A percentile compares a stretch with the other conserved stretches of the same genome.
Conservation (phyloP, 2,113 vertebrate species). For the Oncorhynchus mykiss region DNA sequence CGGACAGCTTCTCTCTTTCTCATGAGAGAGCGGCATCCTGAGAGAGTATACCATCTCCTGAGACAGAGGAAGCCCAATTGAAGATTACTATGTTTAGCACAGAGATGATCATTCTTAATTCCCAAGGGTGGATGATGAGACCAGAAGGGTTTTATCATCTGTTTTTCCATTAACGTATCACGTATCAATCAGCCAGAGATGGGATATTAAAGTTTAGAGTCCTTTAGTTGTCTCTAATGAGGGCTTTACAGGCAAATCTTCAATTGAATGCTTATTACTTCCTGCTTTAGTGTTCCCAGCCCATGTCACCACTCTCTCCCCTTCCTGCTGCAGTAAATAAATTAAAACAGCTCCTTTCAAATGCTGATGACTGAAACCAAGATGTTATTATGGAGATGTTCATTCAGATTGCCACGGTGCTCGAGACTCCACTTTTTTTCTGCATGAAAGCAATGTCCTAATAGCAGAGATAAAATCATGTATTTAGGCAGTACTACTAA, state of each 20-base stretch:
- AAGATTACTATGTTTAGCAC: too few species aligned
- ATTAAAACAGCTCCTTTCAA: conserved; percentile 34
- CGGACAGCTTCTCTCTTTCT: conserved; percentile 27
- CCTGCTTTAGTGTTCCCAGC: background rate
- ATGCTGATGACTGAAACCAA: conserved; percentile 33
- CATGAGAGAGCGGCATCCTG: too few species aligned
- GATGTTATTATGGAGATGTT: conserved; percentile 26
- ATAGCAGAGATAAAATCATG: conserved; percentile 27
- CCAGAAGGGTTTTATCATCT: too few species aligned
- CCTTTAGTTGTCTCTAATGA: conserved; percentile 13
- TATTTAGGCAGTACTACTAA: conserved; percentile 31
- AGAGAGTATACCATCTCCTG: background rate
- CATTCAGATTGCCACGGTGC: conserved; percentile 23
- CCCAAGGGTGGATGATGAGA: background rate
- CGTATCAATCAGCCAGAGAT: background rate
- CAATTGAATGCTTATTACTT: conserved; percentile 8
- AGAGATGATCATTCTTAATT: background rate
- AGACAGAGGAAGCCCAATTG: background rate
- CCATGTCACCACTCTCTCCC: conserved; percentile 4
- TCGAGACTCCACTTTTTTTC: conserved; percentile 17
- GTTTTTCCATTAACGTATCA: background rate
- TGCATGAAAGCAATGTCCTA: conserved; percentile 5
- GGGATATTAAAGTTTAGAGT: background rate
- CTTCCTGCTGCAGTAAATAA: conserved; percentile 28
- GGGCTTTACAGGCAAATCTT: background rate